Conservation (phyloP, 2,113 vertebrate species). For the Toxostoma redivivum region DNA sequence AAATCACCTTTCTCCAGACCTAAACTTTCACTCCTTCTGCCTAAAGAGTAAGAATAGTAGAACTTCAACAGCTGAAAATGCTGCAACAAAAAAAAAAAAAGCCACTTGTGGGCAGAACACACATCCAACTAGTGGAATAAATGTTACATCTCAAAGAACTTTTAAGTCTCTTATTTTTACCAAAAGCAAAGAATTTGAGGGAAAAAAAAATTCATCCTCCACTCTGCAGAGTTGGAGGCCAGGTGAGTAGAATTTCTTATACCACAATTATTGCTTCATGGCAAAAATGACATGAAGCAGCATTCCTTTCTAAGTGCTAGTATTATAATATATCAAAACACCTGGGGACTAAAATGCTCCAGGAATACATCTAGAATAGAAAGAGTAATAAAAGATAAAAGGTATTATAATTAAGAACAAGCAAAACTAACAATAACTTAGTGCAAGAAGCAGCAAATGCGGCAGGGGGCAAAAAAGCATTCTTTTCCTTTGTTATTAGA, state of each 20-base stretch:
- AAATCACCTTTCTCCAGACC: not conserved
- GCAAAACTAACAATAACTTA: not conserved
- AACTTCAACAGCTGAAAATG: not conserved
- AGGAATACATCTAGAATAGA: not conserved
- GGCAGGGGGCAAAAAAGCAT: rapidly evolving
- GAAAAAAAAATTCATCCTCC: not conserved
- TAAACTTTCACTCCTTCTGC: not conserved
- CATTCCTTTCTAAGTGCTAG: not conserved
- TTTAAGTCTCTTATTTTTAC: not conserved
- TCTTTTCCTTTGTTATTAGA: not conserved
- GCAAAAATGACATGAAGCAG: not conserved
- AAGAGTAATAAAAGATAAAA: not conserved
- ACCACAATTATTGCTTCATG: not conserved
- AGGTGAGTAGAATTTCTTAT: not conserved
- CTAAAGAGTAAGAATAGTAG: not conserved
- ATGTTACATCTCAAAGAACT: not conserved
- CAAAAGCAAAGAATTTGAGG: not conserved
- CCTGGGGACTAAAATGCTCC: not conserved
- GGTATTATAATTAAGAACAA: not conserved
- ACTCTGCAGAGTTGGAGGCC: not conserved
- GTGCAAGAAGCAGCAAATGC: not conserved
- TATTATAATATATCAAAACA: not conserved
- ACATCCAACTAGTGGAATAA: not conserved
- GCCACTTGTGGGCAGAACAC: not conserved
- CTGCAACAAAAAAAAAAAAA: not conserved